These are phyloP conservation scores for Acinonyx jubatus DNA, from an alignment of 2,113 vertebrate genomes.

Conservation along the genomic window DNA sequence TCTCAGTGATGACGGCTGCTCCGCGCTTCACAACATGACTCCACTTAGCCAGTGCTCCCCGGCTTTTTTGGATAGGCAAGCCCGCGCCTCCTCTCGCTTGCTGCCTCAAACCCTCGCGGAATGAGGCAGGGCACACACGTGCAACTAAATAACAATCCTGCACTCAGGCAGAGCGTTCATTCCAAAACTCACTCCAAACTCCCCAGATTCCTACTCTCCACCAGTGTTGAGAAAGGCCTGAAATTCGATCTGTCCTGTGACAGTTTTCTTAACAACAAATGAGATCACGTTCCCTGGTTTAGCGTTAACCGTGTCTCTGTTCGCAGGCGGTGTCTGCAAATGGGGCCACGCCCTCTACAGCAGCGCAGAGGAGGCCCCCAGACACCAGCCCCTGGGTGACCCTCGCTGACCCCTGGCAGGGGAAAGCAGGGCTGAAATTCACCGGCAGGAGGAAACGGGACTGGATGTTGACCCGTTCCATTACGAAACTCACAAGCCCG, in stretches of 20 bases:
- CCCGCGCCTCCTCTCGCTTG: background rate
- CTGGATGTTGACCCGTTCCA: background rate
- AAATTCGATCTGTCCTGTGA: background rate
- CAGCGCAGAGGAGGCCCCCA: background rate
- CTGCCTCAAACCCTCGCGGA: background rate
- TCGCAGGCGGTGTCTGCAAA: background rate
- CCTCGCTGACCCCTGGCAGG: background rate
- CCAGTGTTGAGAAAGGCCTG: background rate
- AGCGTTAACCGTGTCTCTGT: background rate
- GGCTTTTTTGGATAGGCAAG: background rate
- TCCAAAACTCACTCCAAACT: background rate
- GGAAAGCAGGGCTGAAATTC: background rate
- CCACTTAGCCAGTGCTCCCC: background rate
- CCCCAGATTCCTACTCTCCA: background rate
- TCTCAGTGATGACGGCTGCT: background rate
- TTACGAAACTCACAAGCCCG: background rate
- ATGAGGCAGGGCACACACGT: background rate
- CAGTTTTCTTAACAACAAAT: conserved; percentile 53
- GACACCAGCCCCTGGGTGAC: background rate
- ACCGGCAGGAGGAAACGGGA: background rate
- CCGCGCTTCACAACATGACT: background rate
- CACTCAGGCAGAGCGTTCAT: background rate
- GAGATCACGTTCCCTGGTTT: background rate
- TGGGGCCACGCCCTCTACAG: background rate
- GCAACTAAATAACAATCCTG: background rate